A percentile compares a stretch with the other conserved stretches of the same genome.
Conservation (phyloP, 30 jellyfish, hydroid and myxozoan species). For the Turritopsis dohrnii region DNA sequence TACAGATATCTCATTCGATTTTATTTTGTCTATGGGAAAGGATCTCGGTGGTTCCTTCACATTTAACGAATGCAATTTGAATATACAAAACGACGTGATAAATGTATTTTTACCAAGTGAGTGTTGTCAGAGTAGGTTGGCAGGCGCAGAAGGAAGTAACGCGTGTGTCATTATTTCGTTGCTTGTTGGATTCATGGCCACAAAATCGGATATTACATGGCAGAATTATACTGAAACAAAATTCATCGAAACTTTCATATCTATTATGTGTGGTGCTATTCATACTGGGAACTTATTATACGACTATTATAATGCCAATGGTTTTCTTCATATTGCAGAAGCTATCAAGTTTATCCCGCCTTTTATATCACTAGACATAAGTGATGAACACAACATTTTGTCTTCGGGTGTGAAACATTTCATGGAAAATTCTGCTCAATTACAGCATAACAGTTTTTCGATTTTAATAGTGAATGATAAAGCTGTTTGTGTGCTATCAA, state of each 20-base stretch:
- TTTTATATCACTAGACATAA: not conserved
- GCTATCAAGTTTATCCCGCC: not conserved
- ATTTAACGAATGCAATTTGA: not conserved
- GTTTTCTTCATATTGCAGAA: conserved; percentile 1
- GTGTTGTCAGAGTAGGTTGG: not conserved
- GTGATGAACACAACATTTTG: not conserved
- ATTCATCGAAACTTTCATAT: not conserved
- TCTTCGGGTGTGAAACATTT: not conserved
- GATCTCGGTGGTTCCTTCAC: not conserved
- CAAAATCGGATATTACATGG: not conserved
- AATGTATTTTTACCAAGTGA: not conserved
- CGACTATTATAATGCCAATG: not conserved
- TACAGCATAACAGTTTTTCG: not conserved
- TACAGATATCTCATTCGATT: conserved; percentile 9
- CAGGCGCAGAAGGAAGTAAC: not conserved
- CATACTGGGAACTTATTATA: not conserved
- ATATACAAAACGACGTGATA: not conserved
- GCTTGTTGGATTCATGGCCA: not conserved
- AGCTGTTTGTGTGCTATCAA: not conserved
- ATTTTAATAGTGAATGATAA: not conserved
- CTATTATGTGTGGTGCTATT: not conserved
- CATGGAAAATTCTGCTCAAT: not conserved
- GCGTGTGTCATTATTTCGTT: not conserved
- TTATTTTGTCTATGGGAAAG: conserved; percentile 1
- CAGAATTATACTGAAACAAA: not conserved